Conservation (phyloP, 2,888 invertebrate species). For the Meliscaeva auricollis region DNA sequence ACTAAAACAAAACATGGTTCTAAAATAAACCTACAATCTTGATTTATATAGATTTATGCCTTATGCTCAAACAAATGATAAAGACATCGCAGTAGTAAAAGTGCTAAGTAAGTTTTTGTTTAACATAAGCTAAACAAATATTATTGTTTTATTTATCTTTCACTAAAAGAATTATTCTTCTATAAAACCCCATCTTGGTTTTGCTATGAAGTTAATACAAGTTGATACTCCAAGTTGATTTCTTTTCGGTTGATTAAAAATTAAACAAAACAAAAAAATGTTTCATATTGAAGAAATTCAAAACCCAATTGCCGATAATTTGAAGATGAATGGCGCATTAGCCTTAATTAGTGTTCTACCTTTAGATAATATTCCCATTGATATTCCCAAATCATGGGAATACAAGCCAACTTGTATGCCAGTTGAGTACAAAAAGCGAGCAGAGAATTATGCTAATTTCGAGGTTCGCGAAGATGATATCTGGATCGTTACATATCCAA, state of each 20-base stretch:
- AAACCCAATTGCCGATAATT: not conserved
- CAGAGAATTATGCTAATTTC: slow-evolving; percentile 56
- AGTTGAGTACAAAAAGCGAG: not conserved
- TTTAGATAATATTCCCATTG: slow-evolving; percentile 34
- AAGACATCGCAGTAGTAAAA: too few species aligned
- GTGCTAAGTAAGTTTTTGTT: too few species aligned
- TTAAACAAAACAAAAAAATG: too few species aligned
- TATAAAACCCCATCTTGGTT: too few species aligned
- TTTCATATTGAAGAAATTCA: slow-evolving; percentile 12
- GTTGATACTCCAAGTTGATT: not conserved
- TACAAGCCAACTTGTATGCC: slow-evolving; percentile 44
- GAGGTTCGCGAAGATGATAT: slow-evolving; percentile 73
- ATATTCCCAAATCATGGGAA: slow-evolving; percentile 5
- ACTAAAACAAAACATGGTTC: too few species aligned
- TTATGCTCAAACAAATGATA: too few species aligned
- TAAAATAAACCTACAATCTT: too few species aligned
- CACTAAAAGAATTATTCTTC: too few species aligned
- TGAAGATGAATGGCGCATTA: not conserved
- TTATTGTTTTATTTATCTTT: too few species aligned
- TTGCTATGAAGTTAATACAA: too few species aligned
- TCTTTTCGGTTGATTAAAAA: not conserved
- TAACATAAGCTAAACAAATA: too few species aligned
- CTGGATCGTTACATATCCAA: slow-evolving; percentile 70
- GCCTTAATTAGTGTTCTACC: slow-evolving; percentile 1
- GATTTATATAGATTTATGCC: too few species aligned